Evolutionary conservation across 1,140 invertebrate genomes (phyloP), one percentile per base, ranked within the genome.

Genomic region (Metopolophium dirhodum): DNA sequence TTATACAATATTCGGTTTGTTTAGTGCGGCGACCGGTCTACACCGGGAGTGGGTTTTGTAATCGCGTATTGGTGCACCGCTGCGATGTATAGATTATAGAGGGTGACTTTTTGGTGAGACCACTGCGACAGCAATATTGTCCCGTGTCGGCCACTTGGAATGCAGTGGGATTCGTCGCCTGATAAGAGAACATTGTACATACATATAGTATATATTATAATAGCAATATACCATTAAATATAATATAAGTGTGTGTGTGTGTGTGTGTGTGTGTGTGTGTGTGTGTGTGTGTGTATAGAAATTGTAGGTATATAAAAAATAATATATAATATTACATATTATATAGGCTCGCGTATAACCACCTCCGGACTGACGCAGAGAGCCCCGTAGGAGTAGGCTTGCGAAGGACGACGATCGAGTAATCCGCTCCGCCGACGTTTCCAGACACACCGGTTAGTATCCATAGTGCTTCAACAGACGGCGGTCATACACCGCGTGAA

Each of bases 381-480:
- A 82, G 68, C 68, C 68, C 91, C 91, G 91, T 92, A 92, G 91
- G 91, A 92, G 91, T 92, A 35, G 68, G 41, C 91, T 37, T n/a
- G 41, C 91, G 91, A 86, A 93, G 91, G 91, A 85, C 77, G 77
- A 30, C n/a, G 51, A 54, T 37, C 88, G 77, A 30, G 82, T 41
- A 92, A 83, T 82, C 77, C 26, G 82, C 77, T 41, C 45, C 82
- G 77, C n/a, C 77, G 49, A 85, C n/a, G 77, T 83, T 92, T 92
- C 91, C 91, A 92, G 91, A 92, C 90, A 68, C 68, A 91, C 90
- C 91, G 91, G 82, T 92, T 92, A 93, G 91, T 93, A 57, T 85
- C 91, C 91, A 85, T 45, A 57, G 91, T 57, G 91, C 49, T 85
- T 86, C 49, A 54, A 18, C 41, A 20, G 77, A 57, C 68, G 91